Conservation (phyloP, 1,140 invertebrate genomes). For the Sitophilus oryzae region DNA sequence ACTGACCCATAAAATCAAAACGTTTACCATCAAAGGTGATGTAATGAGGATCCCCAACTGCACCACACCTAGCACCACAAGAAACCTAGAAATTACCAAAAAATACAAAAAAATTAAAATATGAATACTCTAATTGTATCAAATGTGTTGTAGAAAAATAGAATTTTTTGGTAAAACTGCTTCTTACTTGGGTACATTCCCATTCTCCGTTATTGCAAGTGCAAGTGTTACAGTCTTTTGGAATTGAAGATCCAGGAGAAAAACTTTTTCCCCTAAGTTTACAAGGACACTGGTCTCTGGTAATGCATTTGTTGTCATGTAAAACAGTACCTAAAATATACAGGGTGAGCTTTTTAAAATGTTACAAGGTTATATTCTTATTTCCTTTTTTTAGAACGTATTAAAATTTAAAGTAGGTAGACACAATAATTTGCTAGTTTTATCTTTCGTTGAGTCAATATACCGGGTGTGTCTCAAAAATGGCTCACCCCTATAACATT, state of each 20-base stretch:
- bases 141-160: too few species aligned
- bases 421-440: too few species aligned
- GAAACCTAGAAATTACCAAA: slow-evolving; percentile 41
- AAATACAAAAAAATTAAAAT: slow-evolving; percentile 6
- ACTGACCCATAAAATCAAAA: slow-evolving; percentile 86
- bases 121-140: neutral
- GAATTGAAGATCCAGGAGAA: slow-evolving; percentile 61
- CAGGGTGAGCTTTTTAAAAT: neutral
- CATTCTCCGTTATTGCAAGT: slow-evolving; percentile 68
- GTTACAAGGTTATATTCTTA: neutral
- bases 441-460: too few species aligned
- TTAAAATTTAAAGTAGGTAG: too few species aligned
- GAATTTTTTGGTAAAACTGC: too few species aligned
- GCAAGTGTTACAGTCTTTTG: slow-evolving; percentile 81
- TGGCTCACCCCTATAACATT: too few species aligned
- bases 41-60: slow-evolving; percentile 85
- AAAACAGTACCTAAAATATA: slow-evolving; percentile 51
- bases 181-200: slow-evolving; percentile 61
- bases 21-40: slow-evolving; percentile 77
- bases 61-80: slow-evolving; percentile 70
- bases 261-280: slow-evolving; percentile 70
- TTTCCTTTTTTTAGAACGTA: neutral
- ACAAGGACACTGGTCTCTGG: slow-evolving; percentile 68
- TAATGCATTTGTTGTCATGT: slow-evolving; percentile 68
- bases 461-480: too few species aligned